phyloP scores from a whole-genome alignment of 1,140 invertebrate species.

The Euwallacea fornicatus region DNA sequence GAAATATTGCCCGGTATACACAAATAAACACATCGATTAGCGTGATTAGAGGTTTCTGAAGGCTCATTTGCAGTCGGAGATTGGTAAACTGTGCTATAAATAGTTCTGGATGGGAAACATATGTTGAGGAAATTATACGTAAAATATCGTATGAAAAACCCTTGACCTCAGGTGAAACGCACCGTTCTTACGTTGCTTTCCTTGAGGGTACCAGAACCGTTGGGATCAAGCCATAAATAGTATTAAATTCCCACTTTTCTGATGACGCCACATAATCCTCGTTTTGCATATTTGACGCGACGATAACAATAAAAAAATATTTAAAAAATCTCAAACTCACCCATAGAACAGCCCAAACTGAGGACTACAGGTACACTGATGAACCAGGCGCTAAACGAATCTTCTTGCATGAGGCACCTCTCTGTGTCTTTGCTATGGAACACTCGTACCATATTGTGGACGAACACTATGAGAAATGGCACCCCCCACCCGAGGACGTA shows the following conservation, averaged over 20 bases:
- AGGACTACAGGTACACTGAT: slow-evolving; percentile 72
- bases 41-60: background rate
- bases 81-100: background rate
- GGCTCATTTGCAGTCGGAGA: background rate
- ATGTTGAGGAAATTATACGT: too few relatives aligned
- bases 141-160: too few relatives aligned
- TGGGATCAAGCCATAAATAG: too few relatives aligned
- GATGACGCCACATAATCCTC: too few relatives aligned
- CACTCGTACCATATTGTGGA: slow-evolving; percentile 64
- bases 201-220: too few relatives aligned
- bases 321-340: slow-evolving; percentile 19
- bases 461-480: slow-evolving; percentile 63
- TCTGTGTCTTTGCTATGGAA: slow-evolving; percentile 15
- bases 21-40: background rate
- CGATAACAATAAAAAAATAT: background rate
- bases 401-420: slow-evolving; percentile 76
- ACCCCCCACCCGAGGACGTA: slow-evolving; percentile 78
- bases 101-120: too few relatives aligned
- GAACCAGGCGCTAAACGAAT: slow-evolving; percentile 66
- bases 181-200: too few relatives aligned
- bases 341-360: slow-evolving; percentile 30
- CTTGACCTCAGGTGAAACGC: too few relatives aligned
- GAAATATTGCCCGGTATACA: background rate
- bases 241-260: too few relatives aligned
- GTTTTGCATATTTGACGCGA: too few relatives aligned